These are phyloP conservation scores for Luffia ferchaultella DNA, from an alignment of 2,888 invertebrate species.

Conservation along the genomic window DNA sequence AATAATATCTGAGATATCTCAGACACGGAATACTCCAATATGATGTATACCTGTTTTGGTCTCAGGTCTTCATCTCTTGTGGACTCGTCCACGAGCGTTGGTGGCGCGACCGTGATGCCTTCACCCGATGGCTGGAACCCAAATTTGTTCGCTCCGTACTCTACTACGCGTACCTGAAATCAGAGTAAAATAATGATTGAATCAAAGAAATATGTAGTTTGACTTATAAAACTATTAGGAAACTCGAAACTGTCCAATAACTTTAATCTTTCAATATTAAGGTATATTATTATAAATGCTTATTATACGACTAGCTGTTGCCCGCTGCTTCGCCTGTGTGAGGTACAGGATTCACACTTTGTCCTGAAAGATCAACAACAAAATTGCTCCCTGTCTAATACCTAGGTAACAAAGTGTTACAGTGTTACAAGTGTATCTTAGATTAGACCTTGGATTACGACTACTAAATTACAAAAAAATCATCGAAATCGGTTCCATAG, in stretches of 20 bases:
- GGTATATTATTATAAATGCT: no score
- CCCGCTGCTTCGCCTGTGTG: background rate
- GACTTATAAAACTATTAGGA: slow-evolving; percentile 1
- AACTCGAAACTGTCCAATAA: background rate
- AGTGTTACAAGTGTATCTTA: no score
- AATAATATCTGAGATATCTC: no score
- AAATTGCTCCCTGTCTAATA: no score
- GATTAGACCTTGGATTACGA: no score
- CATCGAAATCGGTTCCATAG: no score
- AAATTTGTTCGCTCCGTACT: slow-evolving; percentile 88
- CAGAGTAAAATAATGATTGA: background rate
- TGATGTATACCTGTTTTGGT: slow-evolving; percentile 31
- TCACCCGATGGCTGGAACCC: slow-evolving; percentile 89
- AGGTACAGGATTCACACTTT: background rate
- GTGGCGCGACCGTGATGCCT: slow-evolving; percentile 81
- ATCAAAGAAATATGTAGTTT: background rate
- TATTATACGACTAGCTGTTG: background rate
- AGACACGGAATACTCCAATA: no score
- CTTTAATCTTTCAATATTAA: no score
- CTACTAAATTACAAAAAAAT: no score
- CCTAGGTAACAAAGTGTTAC: no score
- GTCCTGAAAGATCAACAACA: no score
- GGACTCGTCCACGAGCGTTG: slow-evolving; percentile 68
- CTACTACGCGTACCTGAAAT: slow-evolving; percentile 73
- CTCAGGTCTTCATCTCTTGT: slow-evolving; percentile 35